phyloP scores from a whole-genome alignment of 1,140 invertebrate species.

The Drosophila kanapiae region DNA sequence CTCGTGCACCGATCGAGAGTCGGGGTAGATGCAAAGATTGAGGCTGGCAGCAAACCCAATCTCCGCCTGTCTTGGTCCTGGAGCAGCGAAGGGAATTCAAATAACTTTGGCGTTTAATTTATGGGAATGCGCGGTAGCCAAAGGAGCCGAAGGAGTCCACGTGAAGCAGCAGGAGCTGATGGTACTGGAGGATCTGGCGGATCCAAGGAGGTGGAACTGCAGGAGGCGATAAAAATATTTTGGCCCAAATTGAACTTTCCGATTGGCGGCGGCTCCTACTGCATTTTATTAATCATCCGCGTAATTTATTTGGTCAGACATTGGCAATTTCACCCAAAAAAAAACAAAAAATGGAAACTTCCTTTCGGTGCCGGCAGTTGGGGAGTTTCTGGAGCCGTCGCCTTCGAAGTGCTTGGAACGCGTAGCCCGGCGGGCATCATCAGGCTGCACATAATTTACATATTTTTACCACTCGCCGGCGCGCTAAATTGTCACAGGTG shows the following conservation, averaged over 20 bases:
- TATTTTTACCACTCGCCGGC: conserved; percentile 66
- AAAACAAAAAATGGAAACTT: conserved; percentile 71
- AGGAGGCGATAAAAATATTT: conserved; percentile 80
- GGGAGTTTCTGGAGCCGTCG: background rate
- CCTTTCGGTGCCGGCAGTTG: conserved; percentile 13
- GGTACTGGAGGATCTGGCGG: background rate
- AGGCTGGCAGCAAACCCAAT: conserved; percentile 40
- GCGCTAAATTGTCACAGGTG: conserved; percentile 79
- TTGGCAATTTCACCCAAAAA: conserved; percentile 68
- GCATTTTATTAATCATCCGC: conserved; percentile 82
- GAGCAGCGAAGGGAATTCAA: conserved; percentile 66
- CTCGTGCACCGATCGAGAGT: conserved; percentile 3
- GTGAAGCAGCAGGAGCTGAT: conserved; percentile 2
- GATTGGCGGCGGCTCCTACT: conserved; percentile 35
- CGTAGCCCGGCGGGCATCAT: conserved; percentile 48
- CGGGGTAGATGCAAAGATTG: conserved; percentile 45
- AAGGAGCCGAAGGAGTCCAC: conserved; percentile 39
- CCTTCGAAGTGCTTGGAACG: background rate
- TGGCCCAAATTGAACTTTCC: conserved; percentile 77
- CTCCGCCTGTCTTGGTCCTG: conserved; percentile 40
- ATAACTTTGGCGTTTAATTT: conserved; percentile 84
- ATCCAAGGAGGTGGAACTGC: background rate
- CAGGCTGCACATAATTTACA: conserved; percentile 62
- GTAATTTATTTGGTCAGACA: conserved; percentile 82
- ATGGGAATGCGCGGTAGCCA: conserved; percentile 81